Conservation (phyloP, 2,797 vertebrate genomes). For the Valencia hispanica region DNA sequence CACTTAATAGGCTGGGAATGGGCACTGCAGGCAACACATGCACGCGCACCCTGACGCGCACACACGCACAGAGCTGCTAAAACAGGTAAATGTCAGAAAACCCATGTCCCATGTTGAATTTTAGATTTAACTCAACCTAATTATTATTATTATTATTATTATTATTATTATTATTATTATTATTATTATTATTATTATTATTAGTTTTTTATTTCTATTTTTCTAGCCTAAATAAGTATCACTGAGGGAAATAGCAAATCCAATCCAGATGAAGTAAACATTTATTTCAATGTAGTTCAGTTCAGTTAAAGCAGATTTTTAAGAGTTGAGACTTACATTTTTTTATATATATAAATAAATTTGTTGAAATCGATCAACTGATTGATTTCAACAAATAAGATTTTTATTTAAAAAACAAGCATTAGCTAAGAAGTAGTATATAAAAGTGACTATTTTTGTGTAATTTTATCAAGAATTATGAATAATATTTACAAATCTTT, state of each 20-base stretch:
- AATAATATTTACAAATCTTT: neutral
- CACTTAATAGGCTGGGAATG: constrained; percentile 80
- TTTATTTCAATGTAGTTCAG: neutral
- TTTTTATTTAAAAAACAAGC: neutral
- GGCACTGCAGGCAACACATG: constrained; percentile 68
- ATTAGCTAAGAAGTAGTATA: neutral
- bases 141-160: neutral
- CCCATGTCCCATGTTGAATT: neutral
- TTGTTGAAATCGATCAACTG: neutral
- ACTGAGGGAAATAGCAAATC: neutral
- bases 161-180: constrained; percentile 1
- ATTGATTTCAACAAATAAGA: neutral
- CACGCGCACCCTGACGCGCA: constrained; percentile 26
- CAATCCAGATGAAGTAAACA: neutral
- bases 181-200: neutral
- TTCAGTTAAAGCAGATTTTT: neutral
- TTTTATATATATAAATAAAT: too few species aligned
- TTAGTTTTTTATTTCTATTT: neutral
- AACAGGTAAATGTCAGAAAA: constrained; percentile 14
- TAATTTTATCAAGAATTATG: neutral
- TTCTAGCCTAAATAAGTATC: neutral
- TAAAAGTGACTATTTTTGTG: neutral
- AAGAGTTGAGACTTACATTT: neutral
- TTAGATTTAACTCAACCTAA: neutral
- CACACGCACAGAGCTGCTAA: neutral